These are phyloP conservation scores for Bradypodion ventrale DNA, from an alignment of 2,797 vertebrate genomes.

Conservation along the genomic window DNA sequence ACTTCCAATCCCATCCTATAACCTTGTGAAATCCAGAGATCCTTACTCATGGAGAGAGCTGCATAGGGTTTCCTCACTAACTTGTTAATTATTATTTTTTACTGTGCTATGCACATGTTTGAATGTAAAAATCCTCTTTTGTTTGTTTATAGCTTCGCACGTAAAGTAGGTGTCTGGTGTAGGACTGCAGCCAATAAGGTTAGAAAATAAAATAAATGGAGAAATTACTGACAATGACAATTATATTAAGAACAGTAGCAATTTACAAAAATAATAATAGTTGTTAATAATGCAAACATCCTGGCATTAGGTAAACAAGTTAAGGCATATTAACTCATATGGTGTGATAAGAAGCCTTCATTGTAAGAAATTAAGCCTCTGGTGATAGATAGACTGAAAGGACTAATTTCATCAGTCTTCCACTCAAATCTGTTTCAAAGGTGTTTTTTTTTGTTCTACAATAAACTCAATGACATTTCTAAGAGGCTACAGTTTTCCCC, in stretches of 20 bases:
- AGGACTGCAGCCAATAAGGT: not conserved
- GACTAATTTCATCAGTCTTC: not conserved
- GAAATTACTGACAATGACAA: not conserved
- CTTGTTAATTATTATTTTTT: not conserved
- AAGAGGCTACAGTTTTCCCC: not conserved
- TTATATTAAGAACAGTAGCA: not conserved
- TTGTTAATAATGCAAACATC: not conserved
- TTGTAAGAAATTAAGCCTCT: not conserved
- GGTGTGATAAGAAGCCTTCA: too few relatives aligned
- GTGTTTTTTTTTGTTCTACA: not conserved
- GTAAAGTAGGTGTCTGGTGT: too few relatives aligned
- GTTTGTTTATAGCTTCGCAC: not conserved
- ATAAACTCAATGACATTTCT: not conserved
- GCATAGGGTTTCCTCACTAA: not conserved
- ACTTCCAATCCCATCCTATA: not conserved
- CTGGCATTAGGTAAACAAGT: not conserved
- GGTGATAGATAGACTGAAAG: not conserved
- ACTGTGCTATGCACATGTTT: conserved; percentile 55
- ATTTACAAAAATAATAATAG: not conserved
- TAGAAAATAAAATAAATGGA: not conserved
- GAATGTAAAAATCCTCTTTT: conserved; percentile 58
- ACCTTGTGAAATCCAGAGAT: not conserved
- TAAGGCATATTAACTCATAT: too few relatives aligned
- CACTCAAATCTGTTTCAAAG: not conserved
- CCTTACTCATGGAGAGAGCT: not conserved